phyloP scores from a whole-genome alignment of 2,888 invertebrate species.

The Lasius platythorax region DNA sequence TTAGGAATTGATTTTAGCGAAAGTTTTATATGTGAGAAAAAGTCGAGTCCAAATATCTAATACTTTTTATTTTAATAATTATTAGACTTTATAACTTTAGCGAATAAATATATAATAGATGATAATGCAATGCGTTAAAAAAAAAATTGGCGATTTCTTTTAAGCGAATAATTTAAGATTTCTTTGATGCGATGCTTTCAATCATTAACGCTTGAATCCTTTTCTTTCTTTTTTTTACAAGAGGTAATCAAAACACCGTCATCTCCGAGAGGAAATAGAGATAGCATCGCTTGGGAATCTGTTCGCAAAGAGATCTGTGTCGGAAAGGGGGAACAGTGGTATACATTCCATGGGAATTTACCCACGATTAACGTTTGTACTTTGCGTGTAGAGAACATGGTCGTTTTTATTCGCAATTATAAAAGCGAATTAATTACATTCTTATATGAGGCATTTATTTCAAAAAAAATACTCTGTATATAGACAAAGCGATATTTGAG shows the following conservation, averaged over 20 bases:
- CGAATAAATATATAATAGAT: background rate
- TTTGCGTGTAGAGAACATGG: conserved; percentile 81
- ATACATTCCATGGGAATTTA: conserved; percentile 84
- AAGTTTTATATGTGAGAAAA: background rate
- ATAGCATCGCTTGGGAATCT: conserved; percentile 81
- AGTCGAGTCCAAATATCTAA: background rate
- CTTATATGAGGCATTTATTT: conserved; percentile 67
- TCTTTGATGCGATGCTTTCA: conserved; percentile 1
- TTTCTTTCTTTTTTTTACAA: conserved; percentile 50
- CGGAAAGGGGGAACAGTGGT: conserved; percentile 80
- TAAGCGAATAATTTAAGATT: background rate
- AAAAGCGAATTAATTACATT: conserved; percentile 82
- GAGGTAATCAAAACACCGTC: conserved; percentile 72
- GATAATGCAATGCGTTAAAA: background rate
- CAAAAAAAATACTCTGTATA: conserved; percentile 25
- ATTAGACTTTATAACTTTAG: background rate
- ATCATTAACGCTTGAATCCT: conserved; percentile 8
- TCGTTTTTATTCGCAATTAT: conserved; percentile 83
- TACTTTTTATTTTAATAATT: conserved; percentile 17
- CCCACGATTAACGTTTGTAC: conserved; percentile 85
- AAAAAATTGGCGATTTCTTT: background rate
- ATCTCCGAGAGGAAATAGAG: conserved; percentile 78
- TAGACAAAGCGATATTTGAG: conserved; percentile 7
- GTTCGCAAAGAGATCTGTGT: conserved; percentile 82
- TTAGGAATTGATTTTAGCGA: background rate